Conservation (phyloP, 2,888 invertebrate genomes). For the Tanypteryx hageni region DNA sequence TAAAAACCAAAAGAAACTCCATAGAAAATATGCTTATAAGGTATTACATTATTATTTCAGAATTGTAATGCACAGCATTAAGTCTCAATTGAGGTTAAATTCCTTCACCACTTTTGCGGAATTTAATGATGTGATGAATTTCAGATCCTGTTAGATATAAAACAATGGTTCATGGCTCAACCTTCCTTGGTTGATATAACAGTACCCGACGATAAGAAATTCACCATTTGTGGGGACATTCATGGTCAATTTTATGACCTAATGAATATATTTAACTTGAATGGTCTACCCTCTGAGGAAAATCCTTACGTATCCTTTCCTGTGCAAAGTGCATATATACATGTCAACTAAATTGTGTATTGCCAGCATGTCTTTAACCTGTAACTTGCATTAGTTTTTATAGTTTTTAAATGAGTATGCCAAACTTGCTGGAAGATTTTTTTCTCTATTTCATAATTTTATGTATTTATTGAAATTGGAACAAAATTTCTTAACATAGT, state of each 20-base stretch:
- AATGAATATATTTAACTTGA: slow-evolving; percentile 97
- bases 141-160: slow-evolving; percentile 94
- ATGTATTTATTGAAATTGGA: neutral
- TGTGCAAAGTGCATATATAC: neutral
- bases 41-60: slow-evolving; percentile 78
- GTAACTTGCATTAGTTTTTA: too few species aligned
- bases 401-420: too few species aligned
- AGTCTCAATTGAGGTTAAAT: neutral
- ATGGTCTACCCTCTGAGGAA: slow-evolving; percentile 94
- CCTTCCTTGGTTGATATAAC: slow-evolving; percentile 93
- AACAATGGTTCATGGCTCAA: slow-evolving; percentile 88
- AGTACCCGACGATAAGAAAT: slow-evolving; percentile 91
- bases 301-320: slow-evolving; percentile 91
- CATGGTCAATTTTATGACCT: slow-evolving; percentile 99
- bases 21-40: slow-evolving; percentile 98
- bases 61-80: too few species aligned
- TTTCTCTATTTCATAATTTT: neutral
- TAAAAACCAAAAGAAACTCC: slow-evolving; percentile 93
- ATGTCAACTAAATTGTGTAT: neutral
- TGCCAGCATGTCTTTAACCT: neutral
- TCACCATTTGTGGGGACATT: slow-evolving; percentile 99
- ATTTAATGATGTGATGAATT: slow-evolving; percentile 71
- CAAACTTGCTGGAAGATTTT: too few species aligned
- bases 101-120: slow-evolving; percentile 55
- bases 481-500: neutral